A percentile compares a stretch with the other conserved stretches of the same genome.
Evolutionary conservation across 2,888 invertebrate genomes (phyloP).

Genomic region (Scotopteryx bipunctaria): DNA sequence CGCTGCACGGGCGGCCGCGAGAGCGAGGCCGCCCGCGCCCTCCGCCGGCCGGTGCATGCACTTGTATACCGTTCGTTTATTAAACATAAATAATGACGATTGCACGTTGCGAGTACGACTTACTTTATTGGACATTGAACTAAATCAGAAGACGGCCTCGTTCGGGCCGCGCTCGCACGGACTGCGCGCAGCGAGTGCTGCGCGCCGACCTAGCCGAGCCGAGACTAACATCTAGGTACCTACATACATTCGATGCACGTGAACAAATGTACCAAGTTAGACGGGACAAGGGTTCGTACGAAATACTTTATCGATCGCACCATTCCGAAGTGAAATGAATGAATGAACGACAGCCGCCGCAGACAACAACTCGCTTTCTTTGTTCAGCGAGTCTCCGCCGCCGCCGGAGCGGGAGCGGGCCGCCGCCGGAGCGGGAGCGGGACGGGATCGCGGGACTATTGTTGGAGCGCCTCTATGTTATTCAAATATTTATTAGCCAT

Average conservation of each 20-base stretch:
- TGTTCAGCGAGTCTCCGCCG: neutral
- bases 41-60: neutral
- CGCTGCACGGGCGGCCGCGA: neutral
- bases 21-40: neutral
- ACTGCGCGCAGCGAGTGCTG: no score
- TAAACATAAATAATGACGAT: conserved; percentile 6
- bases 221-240: no score
- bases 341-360: no score
- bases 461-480: neutral
- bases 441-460: neutral
- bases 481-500: conserved; percentile 21
- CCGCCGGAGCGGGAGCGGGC: neutral
- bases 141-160: conserved; percentile 23
- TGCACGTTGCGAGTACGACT: conserved; percentile 7
- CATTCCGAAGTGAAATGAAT: no score
- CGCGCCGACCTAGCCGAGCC: no score
- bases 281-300: no score
- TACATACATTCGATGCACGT: no score
- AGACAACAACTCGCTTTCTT: neutral
- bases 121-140: conserved; percentile 20
- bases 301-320: no score
- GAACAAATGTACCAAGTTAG: no score
- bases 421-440: neutral
- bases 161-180: neutral
- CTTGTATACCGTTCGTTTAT: neutral